Evolutionary conservation across 37 sponge, comb jelly and placozoan species (phyloP), one percentile per base, ranked within the genome.

Genomic region (Amphimedon queenslandica): DNA sequence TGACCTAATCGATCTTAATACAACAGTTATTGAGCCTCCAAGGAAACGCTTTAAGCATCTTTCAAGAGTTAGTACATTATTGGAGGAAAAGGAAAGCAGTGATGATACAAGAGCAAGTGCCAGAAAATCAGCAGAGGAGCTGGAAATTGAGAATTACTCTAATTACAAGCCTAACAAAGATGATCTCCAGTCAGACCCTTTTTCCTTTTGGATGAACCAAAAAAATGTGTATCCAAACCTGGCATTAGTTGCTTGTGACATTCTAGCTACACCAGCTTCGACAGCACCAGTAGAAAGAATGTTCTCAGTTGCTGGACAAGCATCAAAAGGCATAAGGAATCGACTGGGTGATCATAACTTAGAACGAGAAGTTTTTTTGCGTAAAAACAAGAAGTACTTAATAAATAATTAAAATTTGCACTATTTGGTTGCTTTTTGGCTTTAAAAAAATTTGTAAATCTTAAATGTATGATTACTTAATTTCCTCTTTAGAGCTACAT

Each of bases 281-380:
- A 36, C 71, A 70, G 71, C 71, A 13, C 71, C 53, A 27, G 71
- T 70, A 36, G 71, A 70, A 43, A 4, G 71, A n/a, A 13, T 10
- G 3, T 70, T 70, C 24, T 70, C 71, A 28, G 21, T 42, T 21
- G 36, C 38, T 70, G 71, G 71, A 42, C 31, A 70, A 70, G 42
- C 71, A 3, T 42, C 71, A 3, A 70, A 40, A 40, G 71, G 71
- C 3, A 40, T n/a, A 70, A 70, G 71, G 11, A 70, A 70, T 16
- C 37, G 43, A 30, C n/a, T 70, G 6, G 24, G 6, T 27, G 71
- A 70, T 40, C 43, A 70, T 24, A 70, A 70, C 24, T 70, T 70
- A 40, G 71, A 70, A 70, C 5, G 71, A 11, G 71, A 70, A 70
- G n/a, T n/a, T n/a, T n/a, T n/a, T n/a, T n/a, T n/a, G n/a, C n/a